Evolutionary conservation across 1,140 invertebrate genomes (phyloP), one percentile per base, ranked within the genome.

Genomic region (Bombus picipes): DNA sequence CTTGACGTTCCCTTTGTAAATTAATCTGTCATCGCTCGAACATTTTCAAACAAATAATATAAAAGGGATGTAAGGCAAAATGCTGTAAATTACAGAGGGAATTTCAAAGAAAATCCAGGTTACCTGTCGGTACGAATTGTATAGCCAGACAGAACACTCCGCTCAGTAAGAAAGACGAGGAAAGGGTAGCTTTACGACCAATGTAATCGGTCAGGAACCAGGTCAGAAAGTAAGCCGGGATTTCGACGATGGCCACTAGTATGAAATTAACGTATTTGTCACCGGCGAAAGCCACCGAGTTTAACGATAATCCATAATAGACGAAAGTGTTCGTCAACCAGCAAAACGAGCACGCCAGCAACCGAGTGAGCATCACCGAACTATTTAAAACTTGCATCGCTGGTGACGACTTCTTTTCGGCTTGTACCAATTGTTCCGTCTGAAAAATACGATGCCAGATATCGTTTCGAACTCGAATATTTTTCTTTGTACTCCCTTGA

Each of bases 251-350:
- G 75, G 96, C 96, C 68, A 97, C 96, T n/a, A 97, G 95, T 6
- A 97, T 96, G 90, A 98, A 97, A 93, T 97, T 97, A 28, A 96
- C 93, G 93, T 97, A 97, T 89, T 96, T 95, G 91, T 98, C 96
- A 9, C 97, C 97, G 25, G 96, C 96, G 39, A 98, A 95, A 59
- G 97, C 95, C 15, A 97, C 97, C 0, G 97, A 97, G 92, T 98
- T 98, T 68, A 98, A 96, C 15, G 97, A 97, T 12, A 98, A 93
- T 0, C 98, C 98, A 92, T 98, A 98, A 93, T 98, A 98, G 9
- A 98, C 96, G 90, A 98, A 97, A 2, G 97, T 96, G 87, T 96
- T 96, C 4, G 97, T 96, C 4, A 97, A 94, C 97, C 97, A 98
- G 94, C 96, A 97, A 93, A 97, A 96, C 71, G 95, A 96, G 85